Evolutionary conservation across 2,113 vertebrate genomes (phyloP).

Genomic region (Struthidea cinerea): DNA sequence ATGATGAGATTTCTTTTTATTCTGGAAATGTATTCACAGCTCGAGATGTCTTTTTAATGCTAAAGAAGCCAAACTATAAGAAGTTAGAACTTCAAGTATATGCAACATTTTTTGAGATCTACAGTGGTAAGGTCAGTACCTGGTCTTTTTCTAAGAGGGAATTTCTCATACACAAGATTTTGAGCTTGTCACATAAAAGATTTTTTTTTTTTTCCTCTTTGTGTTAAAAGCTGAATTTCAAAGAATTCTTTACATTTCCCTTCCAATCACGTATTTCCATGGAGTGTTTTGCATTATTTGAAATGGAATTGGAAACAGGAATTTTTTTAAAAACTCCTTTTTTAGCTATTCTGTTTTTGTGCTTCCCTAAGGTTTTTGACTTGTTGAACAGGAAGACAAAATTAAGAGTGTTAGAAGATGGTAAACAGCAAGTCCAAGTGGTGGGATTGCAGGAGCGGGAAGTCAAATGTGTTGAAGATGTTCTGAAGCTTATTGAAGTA

Average conservation of each 20-base stretch:
- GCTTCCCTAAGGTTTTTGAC: slow-evolving; percentile 85
- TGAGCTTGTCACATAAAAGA: background rate
- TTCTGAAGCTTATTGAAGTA: slow-evolving; percentile 94
- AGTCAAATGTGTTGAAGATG: slow-evolving; percentile 95
- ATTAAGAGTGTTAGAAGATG: slow-evolving; percentile 93
- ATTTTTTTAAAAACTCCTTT: background rate
- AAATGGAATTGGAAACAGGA: background rate
- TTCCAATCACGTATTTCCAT: background rate
- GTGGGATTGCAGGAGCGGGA: slow-evolving; percentile 93
- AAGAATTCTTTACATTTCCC: background rate
- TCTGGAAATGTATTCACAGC: slow-evolving; percentile 74
- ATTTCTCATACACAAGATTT: background rate
- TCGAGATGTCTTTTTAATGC: slow-evolving; percentile 95
- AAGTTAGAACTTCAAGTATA: slow-evolving; percentile 96
- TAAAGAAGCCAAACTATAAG: slow-evolving; percentile 95
- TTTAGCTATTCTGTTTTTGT: background rate
- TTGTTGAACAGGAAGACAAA: slow-evolving; percentile 94
- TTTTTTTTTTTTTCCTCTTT: background rate
- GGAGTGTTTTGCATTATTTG: background rate
- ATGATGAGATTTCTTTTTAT: background rate
- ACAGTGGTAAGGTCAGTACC: slow-evolving; percentile 89
- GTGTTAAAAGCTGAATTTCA: background rate
- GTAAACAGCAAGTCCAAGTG: slow-evolving; percentile 98
- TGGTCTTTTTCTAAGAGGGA: slow-evolving; percentile 46
- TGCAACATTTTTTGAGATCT: slow-evolving; percentile 98